Evolutionary conservation across 2,113 vertebrate species (phyloP), one percentile per base, ranked within the genome.

Genomic region (Sebastes fasciatus): DNA sequence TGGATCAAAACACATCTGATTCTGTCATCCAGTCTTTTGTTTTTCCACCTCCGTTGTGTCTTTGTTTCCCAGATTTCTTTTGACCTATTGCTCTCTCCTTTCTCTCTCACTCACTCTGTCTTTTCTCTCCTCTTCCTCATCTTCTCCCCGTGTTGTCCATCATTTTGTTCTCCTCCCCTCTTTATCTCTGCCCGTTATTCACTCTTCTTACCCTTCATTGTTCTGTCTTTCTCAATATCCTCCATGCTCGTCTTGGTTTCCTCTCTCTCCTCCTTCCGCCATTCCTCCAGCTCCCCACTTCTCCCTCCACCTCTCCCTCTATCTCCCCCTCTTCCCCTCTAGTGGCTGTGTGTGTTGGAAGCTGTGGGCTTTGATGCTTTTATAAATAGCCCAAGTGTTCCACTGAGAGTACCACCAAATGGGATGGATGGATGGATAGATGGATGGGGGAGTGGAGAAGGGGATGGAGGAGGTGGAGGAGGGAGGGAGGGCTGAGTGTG

Each of bases 361-460:
- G 88, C 88, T 93, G 89, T 91, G 85, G 85, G 91, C 90, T 92
- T 93, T 93, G 94, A 93, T 92, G 91, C 81, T 86, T 90, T 94
- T 93, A 93, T 90, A 93, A 93, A 94, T 94, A 93, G 87, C 85
- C 80, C 84, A 89, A 93, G 87, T 91, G 93, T 89, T 92, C 88
- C 89, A 82, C 74, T 61, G 91, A 89, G 91, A 90, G 84, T 52
- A 79, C 74, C 83, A 86, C 75, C 77, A 89, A 91, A 93, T 92
- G 76, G 88, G 87, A 92, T 91, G 80, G 91, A 85, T 80, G 84
- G 81, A 80, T 60, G 9, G 82, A 84, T 79, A 43, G 82, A 78
- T 60, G 48, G 84, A 60, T 64, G 55, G 74, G 60, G 69, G 70
- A 48, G 42, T 72, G 69, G 69, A 79, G 52, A 52, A 73, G 60